phyloP scores from a whole-genome alignment of 2,113 vertebrate genomes.

The Chascanopsetta lugubris region DNA sequence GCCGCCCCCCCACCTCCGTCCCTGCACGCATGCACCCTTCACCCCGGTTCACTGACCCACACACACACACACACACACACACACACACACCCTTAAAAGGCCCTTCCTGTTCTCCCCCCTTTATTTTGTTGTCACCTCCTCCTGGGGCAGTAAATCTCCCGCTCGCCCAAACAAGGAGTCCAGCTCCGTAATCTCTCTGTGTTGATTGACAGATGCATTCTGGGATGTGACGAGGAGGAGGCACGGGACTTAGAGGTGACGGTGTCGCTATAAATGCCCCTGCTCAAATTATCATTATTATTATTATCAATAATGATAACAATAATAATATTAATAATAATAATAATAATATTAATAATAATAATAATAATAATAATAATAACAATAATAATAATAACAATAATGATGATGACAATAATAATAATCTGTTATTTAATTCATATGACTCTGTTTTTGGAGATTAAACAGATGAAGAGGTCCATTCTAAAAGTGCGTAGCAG shows the following conservation, averaged over 20 bases:
- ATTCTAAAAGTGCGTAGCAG: too few relatives aligned
- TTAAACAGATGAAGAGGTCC: too few relatives aligned
- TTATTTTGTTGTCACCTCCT: not conserved
- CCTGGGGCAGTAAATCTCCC: constrained; percentile 41
- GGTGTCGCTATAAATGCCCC: not conserved
- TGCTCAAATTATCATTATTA: not conserved
- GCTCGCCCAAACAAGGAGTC: constrained; percentile 38
- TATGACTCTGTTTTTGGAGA: too few relatives aligned
- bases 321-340: too few relatives aligned
- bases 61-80: not conserved
- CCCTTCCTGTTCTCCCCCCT: constrained; percentile 4
- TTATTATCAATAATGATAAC: not conserved
- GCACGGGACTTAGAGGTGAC: not conserved
- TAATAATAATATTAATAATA: too few relatives aligned
- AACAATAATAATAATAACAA: too few relatives aligned
- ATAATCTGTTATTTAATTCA: too few relatives aligned
- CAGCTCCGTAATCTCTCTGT: constrained; percentile 23
- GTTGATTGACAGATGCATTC: constrained; percentile 21
- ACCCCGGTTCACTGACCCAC: not conserved
- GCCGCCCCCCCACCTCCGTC: not conserved
- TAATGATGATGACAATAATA: too few relatives aligned
- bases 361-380: too few relatives aligned
- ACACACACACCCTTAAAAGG: not conserved
- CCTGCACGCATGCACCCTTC: not conserved
- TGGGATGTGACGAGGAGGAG: constrained; percentile 21